Conservation (phyloP, 2,113 vertebrate species). For the Phodopus roborovskii region DNA sequence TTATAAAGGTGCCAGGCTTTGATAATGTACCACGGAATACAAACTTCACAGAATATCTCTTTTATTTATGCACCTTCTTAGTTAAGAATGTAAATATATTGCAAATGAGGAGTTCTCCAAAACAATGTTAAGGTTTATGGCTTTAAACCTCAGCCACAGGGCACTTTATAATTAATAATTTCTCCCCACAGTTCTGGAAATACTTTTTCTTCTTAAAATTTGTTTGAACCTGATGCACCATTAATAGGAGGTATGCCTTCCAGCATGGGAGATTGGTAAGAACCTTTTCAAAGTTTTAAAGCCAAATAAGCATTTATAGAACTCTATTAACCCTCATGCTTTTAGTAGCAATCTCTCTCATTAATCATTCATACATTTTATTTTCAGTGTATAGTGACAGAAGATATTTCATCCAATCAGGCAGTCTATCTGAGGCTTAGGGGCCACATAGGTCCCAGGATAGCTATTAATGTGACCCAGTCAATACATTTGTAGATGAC, state of each 20-base stretch:
- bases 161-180: neutral
- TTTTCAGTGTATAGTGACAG: neutral
- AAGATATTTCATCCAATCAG: neutral
- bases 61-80: neutral
- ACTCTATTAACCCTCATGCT: neutral
- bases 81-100: slow-evolving; percentile 28
- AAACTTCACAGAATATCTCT: slow-evolving; percentile 18
- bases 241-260: neutral
- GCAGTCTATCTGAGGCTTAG: neutral
- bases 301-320: neutral
- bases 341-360: slow-evolving; percentile 46
- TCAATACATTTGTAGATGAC: neutral
- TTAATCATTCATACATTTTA: slow-evolving; percentile 13
- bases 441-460: neutral
- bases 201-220: neutral
- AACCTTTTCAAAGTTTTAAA: slow-evolving; percentile 21
- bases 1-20: neutral
- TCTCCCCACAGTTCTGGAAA: neutral
- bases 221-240: neutral
- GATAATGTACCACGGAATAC: neutral
- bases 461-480: neutral
- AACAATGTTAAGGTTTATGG: neutral
- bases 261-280: neutral
- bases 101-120: slow-evolving; percentile 9
- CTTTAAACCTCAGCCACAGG: neutral